Evolutionary conservation across 1,140 invertebrate genomes (phyloP).

Genomic region (Penaeus japonicus): DNA sequence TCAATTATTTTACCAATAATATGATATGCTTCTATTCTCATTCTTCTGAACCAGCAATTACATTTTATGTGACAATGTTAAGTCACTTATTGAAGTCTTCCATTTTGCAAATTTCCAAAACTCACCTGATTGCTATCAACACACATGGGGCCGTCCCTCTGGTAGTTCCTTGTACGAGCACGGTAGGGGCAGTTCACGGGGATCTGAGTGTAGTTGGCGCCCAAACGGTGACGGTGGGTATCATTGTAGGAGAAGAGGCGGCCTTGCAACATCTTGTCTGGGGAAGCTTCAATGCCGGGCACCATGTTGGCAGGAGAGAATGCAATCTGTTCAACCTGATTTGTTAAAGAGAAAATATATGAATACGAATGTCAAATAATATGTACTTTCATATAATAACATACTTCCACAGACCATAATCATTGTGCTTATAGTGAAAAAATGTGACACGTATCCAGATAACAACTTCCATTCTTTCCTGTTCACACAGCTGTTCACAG

Average conservation of each 20-base stretch:
- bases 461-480: too few relatives aligned
- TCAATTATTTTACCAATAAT: too few relatives aligned
- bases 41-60: too few relatives aligned
- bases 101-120: neutral
- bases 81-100: constrained; percentile 9
- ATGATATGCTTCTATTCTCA: too few relatives aligned
- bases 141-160: constrained; percentile 84
- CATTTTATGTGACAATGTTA: too few relatives aligned
- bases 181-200: constrained; percentile 93
- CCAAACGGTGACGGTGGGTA: constrained; percentile 92
- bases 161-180: constrained; percentile 75
- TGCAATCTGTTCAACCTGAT: constrained; percentile 93
- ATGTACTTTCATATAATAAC: too few relatives aligned
- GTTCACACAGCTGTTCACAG: too few relatives aligned
- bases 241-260: constrained; percentile 94
- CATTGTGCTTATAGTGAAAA: too few relatives aligned
- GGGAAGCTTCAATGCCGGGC: constrained; percentile 88
- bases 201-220: constrained; percentile 90
- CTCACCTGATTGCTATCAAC: constrained; percentile 63
- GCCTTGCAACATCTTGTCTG: constrained; percentile 92
- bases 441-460: too few relatives aligned
- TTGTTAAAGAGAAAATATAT: constrained; percentile 58
- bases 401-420: too few relatives aligned
- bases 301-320: constrained; percentile 92
- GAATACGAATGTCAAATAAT: neutral